Evolutionary conservation across 2,888 invertebrate species (phyloP).

Genomic region (Brachyptera putata): DNA sequence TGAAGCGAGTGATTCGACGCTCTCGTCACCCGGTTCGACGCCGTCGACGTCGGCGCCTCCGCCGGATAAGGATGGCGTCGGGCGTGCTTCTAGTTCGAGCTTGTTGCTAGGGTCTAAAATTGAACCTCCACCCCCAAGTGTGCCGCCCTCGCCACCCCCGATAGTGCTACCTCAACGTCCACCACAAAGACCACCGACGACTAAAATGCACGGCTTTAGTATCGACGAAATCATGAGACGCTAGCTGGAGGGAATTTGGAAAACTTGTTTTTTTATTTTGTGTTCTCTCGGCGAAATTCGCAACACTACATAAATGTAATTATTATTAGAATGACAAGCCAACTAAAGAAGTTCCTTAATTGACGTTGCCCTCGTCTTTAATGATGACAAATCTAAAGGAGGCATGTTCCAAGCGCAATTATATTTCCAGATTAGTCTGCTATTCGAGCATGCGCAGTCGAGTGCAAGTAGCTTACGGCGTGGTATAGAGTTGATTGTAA

Average conservation of each 20-base stretch:
- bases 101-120: too few species aligned
- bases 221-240: conserved; percentile 90
- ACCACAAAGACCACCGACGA: conserved; percentile 52
- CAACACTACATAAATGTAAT: neutral
- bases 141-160: conserved; percentile 42
- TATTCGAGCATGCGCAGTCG: conserved; percentile 11
- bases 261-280: too few species aligned
- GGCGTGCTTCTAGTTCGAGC: conserved; percentile 42
- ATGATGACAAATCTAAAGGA: conserved; percentile 13
- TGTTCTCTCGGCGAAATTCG: too few species aligned
- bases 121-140: conserved; percentile 38
- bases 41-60: conserved; percentile 45
- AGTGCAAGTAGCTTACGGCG: too few species aligned
- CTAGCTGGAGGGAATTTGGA: too few species aligned
- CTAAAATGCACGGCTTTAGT: conserved; percentile 75
- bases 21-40: too few species aligned
- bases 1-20: neutral
- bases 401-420: conserved; percentile 8
- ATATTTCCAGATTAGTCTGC: neutral
- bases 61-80: too few species aligned
- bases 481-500: conserved; percentile 11
- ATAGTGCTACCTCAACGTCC: conserved; percentile 50
- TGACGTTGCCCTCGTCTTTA: conserved; percentile 15
- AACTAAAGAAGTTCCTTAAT: conserved; percentile 17
- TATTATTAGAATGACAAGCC: conserved; percentile 10